Percentiles rank a stretch among this genome's conserved stretches.
phyloP scores from a whole-genome alignment of 2,113 vertebrate species.

The Dicerorhinus sumatrensis region DNA sequence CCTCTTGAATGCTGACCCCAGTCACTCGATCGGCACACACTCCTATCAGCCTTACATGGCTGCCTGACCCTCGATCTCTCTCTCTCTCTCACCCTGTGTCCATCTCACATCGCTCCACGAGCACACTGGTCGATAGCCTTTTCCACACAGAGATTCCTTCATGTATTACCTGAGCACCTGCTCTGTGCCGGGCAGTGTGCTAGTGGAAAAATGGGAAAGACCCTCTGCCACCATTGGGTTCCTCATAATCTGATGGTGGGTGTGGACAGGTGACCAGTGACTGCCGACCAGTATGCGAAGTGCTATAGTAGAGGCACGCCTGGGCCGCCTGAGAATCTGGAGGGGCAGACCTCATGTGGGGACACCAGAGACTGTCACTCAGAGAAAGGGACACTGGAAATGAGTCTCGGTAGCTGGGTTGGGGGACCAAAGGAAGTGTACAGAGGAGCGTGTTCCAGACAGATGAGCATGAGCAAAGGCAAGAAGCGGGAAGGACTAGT shows the following conservation, averaged over 20 bases:
- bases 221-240: accelerated
- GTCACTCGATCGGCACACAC: background rate
- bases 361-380: no score
- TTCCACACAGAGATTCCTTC: background rate
- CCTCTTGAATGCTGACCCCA: background rate
- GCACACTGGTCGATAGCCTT: background rate
- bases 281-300: background rate
- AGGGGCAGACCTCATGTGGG: background rate
- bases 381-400: no score
- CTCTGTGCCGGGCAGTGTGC: background rate
- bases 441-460: no score
- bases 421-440: no score
- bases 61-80: background rate
- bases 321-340: background rate
- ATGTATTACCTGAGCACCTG: background rate
- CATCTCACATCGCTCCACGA: accelerated
- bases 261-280: background rate
- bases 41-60: background rate
- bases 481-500: background rate
- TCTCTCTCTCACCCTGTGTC: background rate
- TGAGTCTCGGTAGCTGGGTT: background rate
- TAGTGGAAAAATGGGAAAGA: background rate
- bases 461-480: background rate
- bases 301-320: accelerated
- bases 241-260: background rate